Evolutionary conservation across 2,113 vertebrate genomes (phyloP).

Genomic region (Strigops habroptila): DNA sequence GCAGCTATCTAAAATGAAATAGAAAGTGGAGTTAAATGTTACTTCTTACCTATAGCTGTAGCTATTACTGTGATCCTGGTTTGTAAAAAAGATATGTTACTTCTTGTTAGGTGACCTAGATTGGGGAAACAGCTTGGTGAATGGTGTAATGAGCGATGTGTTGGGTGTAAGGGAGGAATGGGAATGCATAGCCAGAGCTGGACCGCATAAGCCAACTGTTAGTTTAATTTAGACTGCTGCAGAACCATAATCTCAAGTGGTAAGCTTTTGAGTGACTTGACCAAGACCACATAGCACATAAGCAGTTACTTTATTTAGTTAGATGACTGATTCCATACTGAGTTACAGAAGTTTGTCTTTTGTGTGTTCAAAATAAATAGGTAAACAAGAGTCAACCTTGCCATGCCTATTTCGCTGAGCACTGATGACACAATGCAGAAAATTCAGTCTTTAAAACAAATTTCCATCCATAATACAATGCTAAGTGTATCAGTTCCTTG

Average conservation of each 20-base stretch:
- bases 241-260: conserved; percentile 34
- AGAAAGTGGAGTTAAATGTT: neutral
- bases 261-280: neutral
- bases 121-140: neutral
- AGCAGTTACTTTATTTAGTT: conserved; percentile 35
- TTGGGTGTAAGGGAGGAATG: neutral
- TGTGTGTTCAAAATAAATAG: neutral
- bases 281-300: neutral
- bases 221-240: conserved; percentile 38
- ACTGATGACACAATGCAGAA: neutral
- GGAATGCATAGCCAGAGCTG: neutral
- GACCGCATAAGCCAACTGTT: neutral
- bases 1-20: neutral
- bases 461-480: neutral
- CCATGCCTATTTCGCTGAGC: neutral
- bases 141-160: neutral
- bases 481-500: neutral
- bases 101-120: neutral
- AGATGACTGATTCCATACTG: neutral
- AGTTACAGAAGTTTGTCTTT: neutral
- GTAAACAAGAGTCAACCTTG: neutral
- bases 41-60: neutral
- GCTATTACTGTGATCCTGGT: neutral
- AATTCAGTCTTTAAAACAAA: neutral
- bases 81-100: neutral